These are phyloP conservation scores for Eupithecia centaureata DNA, from an alignment of 2,888 invertebrate species.

Conservation along the genomic window DNA sequence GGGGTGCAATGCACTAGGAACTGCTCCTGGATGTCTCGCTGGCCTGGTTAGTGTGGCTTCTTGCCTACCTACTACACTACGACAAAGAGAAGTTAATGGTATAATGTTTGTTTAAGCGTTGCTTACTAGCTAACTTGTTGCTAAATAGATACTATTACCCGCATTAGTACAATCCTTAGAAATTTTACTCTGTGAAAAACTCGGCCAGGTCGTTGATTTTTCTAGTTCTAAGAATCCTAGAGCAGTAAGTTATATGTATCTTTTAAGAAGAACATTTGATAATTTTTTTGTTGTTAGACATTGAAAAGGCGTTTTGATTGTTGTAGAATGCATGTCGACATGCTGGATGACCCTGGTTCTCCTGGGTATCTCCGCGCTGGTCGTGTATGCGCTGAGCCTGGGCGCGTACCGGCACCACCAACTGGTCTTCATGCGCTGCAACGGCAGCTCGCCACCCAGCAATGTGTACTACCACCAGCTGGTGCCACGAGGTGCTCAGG, in stretches of 20 bases:
- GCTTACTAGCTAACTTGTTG: too few relatives aligned
- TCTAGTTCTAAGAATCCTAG: not conserved
- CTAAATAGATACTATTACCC: too few relatives aligned
- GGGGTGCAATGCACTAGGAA: constrained; percentile 59
- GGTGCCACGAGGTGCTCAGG: constrained; percentile 52
- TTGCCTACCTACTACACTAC: not conserved
- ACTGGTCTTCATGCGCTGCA: constrained; percentile 59
- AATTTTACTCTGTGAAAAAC: too few relatives aligned
- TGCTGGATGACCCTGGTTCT: constrained; percentile 75
- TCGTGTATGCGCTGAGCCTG: constrained; percentile 68
- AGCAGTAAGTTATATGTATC: too few relatives aligned
- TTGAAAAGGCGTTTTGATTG: too few relatives aligned
- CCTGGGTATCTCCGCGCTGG: constrained; percentile 66
- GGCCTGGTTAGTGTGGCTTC: constrained; percentile 63
- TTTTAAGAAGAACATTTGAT: too few relatives aligned
- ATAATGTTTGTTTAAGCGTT: too few relatives aligned
- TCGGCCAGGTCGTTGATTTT: not conserved
- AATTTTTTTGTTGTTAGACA: too few relatives aligned
- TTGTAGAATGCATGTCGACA: constrained; percentile 73
- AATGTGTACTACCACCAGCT: constrained; percentile 70
- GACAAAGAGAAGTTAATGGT: too few relatives aligned
- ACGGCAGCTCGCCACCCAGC: constrained; percentile 57
- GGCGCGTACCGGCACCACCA: constrained; percentile 62
- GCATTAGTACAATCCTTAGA: too few relatives aligned
- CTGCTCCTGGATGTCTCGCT: constrained; percentile 60